phyloP scores from a whole-genome alignment of 2,113 vertebrate species.

The Catharus minimus region DNA sequence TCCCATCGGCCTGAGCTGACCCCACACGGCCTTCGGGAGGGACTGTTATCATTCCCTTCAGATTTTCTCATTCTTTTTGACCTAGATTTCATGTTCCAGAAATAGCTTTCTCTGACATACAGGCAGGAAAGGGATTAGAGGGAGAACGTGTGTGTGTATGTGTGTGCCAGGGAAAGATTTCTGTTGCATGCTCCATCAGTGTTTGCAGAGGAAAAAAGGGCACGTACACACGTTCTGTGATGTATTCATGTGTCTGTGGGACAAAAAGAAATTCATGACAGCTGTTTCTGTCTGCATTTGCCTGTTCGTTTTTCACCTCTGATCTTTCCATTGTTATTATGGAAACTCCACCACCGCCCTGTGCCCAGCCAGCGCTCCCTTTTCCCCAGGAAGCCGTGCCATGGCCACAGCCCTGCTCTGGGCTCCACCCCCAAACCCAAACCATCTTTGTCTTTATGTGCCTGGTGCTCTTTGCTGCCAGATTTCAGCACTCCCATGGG shows the following conservation, averaged over 20 bases:
- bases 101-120: conserved; percentile 75
- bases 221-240: accelerated
- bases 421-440: background rate
- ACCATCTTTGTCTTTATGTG: background rate
- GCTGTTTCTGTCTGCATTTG: background rate
- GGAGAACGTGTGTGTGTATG: background rate
- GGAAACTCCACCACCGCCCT: background rate
- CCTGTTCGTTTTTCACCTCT: background rate
- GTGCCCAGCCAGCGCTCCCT: background rate
- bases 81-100: conserved; percentile 77
- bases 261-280: background rate
- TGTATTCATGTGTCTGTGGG: background rate
- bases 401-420: background rate
- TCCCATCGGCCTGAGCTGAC: background rate
- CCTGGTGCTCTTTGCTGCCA: background rate
- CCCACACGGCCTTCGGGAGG: background rate
- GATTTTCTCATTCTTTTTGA: conserved; percentile 70
- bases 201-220: background rate
- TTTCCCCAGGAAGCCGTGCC: background rate
- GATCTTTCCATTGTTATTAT: background rate
- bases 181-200: background rate
- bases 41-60: conserved; percentile 6
- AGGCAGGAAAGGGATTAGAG: conserved; percentile 55
- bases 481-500: background rate
- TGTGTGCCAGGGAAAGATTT: background rate